Base-by-base conservation (phyloP, 2,113 vertebrate species). In the Heloderma charlesbogerti region DNA sequence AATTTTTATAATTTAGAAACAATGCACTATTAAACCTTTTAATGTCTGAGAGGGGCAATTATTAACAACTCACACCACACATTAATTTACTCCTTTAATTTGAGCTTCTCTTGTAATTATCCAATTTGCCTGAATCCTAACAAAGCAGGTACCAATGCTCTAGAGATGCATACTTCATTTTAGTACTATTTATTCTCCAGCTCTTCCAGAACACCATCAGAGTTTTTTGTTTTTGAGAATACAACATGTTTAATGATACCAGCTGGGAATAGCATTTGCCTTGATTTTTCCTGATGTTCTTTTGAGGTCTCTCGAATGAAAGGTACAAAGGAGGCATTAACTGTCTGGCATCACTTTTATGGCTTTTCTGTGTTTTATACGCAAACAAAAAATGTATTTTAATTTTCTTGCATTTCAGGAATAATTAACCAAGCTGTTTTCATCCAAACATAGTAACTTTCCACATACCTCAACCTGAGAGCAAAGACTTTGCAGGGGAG, bases 41-140 rank as follows among this genome's bases (percentile, higher is more conserved):
- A 96, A 90, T 94, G 94, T 91, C 95, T 96, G 94, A 90, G 90
- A 69, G 94, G 97, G 94, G 94, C 95, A 97, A 97, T 97, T 96
- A 97, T 96, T 96, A 97, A 92, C 94, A 95, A 90, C 92, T 96
- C 89, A 5, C 93, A 6, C 93, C 95, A 95, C 94, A 94, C 95
- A 96, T 96, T 97, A 97, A 97, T 97, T 97, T 96, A 94, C 91
- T 95, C 92, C 94, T 97, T 96, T 97, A 97, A 97, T 95, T 95
- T 96, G 94, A 97, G 95, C 93, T 96, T 96, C 95, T 96, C 94
- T 97, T 97, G 96, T 97, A 96, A 97, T 97, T 97, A 96, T 95
- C 95, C 94, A 95, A 95, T 98, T 96, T 97, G 95, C 96, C 94
- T 94, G 95, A 94, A 95, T 97, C 91, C 94, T 96, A 96, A 96